These are phyloP conservation scores for Melanostigma gelatinosum DNA, from an alignment of 2,113 vertebrate species.

Conservation along the genomic window DNA sequence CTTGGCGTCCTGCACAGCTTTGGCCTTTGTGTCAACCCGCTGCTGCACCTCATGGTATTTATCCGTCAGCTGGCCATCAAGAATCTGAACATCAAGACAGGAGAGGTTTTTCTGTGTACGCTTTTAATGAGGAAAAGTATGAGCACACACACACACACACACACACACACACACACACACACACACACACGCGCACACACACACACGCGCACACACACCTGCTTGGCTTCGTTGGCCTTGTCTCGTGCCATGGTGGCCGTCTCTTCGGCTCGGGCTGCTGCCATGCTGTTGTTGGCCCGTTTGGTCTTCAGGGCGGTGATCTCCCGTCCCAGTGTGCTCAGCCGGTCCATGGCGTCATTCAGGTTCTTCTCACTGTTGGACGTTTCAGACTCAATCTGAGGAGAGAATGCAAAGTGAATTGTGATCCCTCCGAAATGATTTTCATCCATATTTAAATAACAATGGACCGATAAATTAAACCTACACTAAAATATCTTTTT, in stretches of 20 bases:
- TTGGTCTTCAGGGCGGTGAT: constrained; percentile 90
- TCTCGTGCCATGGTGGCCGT: constrained; percentile 88
- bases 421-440: not conserved
- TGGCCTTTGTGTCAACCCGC: constrained; percentile 89
- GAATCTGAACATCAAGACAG: constrained; percentile 79
- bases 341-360: constrained; percentile 82
- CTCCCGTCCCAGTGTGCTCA: constrained; percentile 84
- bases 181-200: constrained; percentile 65
- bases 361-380: constrained; percentile 85
- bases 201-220: constrained; percentile 79
- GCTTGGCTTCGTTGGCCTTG: constrained; percentile 92
- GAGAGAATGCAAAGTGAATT: not conserved
- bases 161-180: constrained; percentile 66
- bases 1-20: constrained; percentile 86
- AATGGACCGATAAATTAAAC: not conserved
- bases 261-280: constrained; percentile 89
- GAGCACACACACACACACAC: not conserved
- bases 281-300: constrained; percentile 92
- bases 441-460: not conserved
- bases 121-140: not conserved
- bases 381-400: constrained; percentile 88
- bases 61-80: constrained; percentile 90
- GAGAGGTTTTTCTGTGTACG: not conserved
- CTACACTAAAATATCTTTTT: not conserved
- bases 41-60: constrained; percentile 90